These are phyloP conservation scores for Steinernema feltiae DNA, from an alignment of 1,140 invertebrate genomes.

Conservation along the genomic window DNA sequence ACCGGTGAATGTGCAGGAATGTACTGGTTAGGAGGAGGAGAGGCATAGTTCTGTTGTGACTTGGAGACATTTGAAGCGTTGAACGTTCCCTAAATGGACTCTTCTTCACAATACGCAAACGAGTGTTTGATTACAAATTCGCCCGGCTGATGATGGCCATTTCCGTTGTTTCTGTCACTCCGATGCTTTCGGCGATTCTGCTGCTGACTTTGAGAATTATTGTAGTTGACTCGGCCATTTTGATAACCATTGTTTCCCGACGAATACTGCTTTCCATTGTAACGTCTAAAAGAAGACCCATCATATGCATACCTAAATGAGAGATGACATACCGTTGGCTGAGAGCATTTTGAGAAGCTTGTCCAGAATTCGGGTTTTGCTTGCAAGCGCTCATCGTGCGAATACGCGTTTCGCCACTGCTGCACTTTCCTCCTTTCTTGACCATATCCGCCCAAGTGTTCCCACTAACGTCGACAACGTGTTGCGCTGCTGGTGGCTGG, in stretches of 20 bases:
- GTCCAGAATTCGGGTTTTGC: no score
- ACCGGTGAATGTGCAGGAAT: neutral
- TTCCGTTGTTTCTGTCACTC: neutral
- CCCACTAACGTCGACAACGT: neutral
- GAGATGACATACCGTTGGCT: neutral
- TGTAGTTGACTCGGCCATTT: neutral
- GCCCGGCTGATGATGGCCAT: neutral
- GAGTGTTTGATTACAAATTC: neutral
- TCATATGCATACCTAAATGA: neutral
- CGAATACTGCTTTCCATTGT: neutral
- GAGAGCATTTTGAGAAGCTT: no score
- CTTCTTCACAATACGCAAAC: neutral
- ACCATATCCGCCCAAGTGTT: conserved; percentile 6
- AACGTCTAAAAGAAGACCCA: neutral
- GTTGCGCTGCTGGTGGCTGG: neutral
- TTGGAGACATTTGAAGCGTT: neutral
- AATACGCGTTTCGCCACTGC: neutral
- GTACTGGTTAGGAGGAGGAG: neutral
- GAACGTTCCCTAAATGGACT: neutral
- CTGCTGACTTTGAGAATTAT: neutral
- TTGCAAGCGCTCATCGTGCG: neutral
- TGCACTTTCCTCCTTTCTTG: neutral
- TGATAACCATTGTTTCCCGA: neutral
- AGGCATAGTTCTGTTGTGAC: neutral
- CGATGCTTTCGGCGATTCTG: neutral